Conservation (phyloP, 2,888 invertebrate species). For the Lithophane ornitopus region DNA sequence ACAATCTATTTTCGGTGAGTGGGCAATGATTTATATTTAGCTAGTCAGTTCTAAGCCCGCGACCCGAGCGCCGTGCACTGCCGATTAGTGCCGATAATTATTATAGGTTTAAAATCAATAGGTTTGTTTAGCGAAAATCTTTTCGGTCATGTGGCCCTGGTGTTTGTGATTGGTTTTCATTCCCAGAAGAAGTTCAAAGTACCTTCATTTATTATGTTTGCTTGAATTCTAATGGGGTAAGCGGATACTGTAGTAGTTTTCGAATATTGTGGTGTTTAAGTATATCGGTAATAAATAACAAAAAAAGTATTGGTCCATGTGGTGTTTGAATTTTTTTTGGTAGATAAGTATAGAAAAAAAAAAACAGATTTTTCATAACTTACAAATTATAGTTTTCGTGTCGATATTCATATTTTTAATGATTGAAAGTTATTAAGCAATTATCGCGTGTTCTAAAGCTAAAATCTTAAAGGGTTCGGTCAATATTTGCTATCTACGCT, state of each 20-base stretch:
- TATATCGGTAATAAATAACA: background rate
- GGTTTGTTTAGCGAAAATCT: conserved; percentile 4
- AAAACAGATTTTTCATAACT: background rate
- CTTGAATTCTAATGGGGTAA: background rate
- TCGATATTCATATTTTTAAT: background rate
- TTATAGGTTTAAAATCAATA: conserved; percentile 42
- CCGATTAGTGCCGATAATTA: conserved; percentile 30
- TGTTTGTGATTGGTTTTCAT: conserved; percentile 15
- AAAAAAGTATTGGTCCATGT: background rate
- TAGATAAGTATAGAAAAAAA: background rate
- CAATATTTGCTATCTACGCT: conserved; percentile 29
- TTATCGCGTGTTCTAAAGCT: background rate
- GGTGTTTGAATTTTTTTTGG: background rate
- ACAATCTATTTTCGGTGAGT: conserved; percentile 61
- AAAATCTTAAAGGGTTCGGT: conserved; percentile 11
- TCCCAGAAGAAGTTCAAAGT: background rate
- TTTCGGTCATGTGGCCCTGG: conserved; percentile 43
- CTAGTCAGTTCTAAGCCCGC: conserved; percentile 55
- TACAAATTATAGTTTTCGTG: background rate
- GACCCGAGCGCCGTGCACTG: conserved; percentile 34
- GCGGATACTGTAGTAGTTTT: conserved; percentile 1
- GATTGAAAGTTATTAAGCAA: background rate
- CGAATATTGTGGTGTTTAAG: background rate
- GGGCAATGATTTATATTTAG: conserved; percentile 64
- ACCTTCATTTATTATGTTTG: background rate